Base-by-base conservation (phyloP, 2,113 vertebrate genomes). In the Tachysurus fulvidraco region DNA sequence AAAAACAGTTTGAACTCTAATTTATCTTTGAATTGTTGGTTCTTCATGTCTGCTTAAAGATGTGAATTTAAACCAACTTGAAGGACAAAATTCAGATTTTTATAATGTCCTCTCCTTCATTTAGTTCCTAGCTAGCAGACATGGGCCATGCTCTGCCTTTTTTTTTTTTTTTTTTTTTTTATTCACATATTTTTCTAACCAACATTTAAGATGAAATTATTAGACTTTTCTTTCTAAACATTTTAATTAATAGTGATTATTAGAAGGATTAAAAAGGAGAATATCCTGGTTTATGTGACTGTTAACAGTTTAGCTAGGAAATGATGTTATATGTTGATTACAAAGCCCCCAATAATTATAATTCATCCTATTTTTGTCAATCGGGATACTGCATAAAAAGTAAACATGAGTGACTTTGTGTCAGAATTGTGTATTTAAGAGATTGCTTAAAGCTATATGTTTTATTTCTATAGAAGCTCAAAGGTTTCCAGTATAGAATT, bases 21-120 rank as follows among this genome's bases (percentile, higher is more conserved):
- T 79, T 79, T 79, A 74, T 6, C 69, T 16, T 57, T 50, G 10
- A 19, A 21, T 65, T 2, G 13, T 14, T 19, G 21, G 46, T 65
- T 65, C 25, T 23, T 14, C 7, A 30, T 36, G 5, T 54, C 14
- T 69, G 10, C 14, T 54, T 83, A 11, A 67, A 64, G 7, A 73
- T 55, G 19, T 74, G 30, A 36, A 73, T 71, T 71, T 44, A 52
- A 25, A 73, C 12, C 28, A 25, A 25, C 5, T 71, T 59, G 2
- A 36, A 59, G 67, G 41, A 25, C 9, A 0, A 57, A 41, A 13
- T 73, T 73, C 13, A n/a, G 52, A 46, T 14, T 17, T 59, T 59
- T 46, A 36, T n/a, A 30, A 54, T 71, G 83, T 74, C 69, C 54
- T 74, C 83, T 74, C 30, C 69, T 84, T 84, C 69, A 74, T 55